phyloP scores from a whole-genome alignment of 2,888 invertebrate species.

The Dichetophora obliterata region DNA sequence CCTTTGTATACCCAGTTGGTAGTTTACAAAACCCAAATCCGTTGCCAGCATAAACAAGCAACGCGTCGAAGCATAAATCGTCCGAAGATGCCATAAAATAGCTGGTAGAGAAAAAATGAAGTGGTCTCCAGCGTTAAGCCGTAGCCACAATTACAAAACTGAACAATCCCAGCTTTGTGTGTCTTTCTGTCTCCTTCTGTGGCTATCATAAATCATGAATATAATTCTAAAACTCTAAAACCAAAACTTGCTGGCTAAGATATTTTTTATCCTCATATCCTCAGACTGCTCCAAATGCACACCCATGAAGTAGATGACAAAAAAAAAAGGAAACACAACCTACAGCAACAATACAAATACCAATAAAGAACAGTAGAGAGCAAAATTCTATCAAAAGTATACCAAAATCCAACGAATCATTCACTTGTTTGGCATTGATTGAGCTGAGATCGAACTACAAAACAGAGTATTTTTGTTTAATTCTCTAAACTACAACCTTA shows the following conservation, averaged over 20 bases:
- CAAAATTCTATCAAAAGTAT: background rate
- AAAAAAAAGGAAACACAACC: background rate
- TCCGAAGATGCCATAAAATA: background rate
- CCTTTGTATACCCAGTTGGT: conserved; percentile 11
- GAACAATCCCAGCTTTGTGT: conserved; percentile 14
- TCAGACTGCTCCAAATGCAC: background rate
- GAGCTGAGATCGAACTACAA: background rate
- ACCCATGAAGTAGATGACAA: background rate
- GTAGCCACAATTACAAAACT: conserved; percentile 33
- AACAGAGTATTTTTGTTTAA: too few relatives aligned
- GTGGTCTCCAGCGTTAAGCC: background rate
- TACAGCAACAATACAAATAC: background rate
- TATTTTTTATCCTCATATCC: conserved; percentile 6
- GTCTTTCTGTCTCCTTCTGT: background rate
- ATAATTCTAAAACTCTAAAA: background rate
- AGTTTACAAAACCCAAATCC: conserved; percentile 28
- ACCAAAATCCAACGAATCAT: conserved; percentile 11
- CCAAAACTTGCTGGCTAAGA: conserved; percentile 23
- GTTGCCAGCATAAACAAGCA: conserved; percentile 4
- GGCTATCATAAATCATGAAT: conserved; percentile 31
- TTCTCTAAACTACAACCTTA: background rate
- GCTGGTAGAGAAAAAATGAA: too few relatives aligned
- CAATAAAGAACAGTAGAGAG: background rate
- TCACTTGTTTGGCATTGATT: conserved; percentile 31
- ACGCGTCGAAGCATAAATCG: background rate